phyloP scores from a whole-genome alignment of 2,797 vertebrate species.

The Avahi laniger region DNA sequence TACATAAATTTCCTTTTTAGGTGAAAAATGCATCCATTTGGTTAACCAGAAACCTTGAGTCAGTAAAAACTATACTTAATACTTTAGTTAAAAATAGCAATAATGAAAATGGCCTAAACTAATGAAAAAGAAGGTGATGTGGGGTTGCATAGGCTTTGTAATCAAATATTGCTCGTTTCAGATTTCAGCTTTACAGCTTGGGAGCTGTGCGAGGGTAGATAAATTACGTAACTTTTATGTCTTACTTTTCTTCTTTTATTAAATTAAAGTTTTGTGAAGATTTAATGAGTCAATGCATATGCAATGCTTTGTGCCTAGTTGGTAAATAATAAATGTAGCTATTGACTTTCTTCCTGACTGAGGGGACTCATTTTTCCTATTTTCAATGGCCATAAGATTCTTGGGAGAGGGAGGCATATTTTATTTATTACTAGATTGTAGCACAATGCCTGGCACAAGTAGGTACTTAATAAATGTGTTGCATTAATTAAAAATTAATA shows the following conservation, averaged over 20 bases:
- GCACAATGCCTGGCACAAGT: not conserved
- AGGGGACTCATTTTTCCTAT: not conserved
- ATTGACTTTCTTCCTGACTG: not conserved
- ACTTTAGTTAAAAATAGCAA: not conserved
- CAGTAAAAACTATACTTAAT: not conserved
- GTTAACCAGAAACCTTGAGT: not conserved
- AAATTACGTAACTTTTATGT: not conserved
- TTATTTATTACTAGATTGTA: conserved; percentile 35
- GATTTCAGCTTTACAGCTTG: not conserved
- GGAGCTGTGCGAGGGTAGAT: not conserved
- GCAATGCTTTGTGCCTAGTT: not conserved
- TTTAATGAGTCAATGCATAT: not conserved
- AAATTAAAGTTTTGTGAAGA: not conserved
- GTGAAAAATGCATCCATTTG: not conserved
- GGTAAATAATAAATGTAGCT: conserved; percentile 31
- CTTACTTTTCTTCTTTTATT: not conserved
- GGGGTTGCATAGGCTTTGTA: not conserved
- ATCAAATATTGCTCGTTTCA: not conserved
- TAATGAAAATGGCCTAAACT: not conserved
- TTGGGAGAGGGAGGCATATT: not conserved
- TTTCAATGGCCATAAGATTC: not conserved
- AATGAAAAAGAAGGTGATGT: not conserved
- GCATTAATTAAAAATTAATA: conserved; percentile 41
- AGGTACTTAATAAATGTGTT: conserved; percentile 20
- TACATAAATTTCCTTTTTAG: not conserved